Base-by-base conservation (phyloP, 2,888 invertebrate species). In the Trissoscelio sp. region DNA sequence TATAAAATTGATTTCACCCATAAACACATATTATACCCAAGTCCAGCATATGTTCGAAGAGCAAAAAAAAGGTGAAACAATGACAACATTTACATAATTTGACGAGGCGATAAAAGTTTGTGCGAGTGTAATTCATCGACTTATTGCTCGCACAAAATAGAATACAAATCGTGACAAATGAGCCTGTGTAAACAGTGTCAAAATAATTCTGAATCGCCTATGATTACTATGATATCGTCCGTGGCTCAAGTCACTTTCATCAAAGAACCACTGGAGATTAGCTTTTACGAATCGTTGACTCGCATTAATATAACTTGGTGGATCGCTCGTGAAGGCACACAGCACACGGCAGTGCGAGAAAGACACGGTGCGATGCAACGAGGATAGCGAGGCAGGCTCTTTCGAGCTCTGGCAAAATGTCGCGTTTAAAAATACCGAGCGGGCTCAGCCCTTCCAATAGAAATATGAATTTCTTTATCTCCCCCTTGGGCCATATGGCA, bases 381-480 rank as follows among this genome's bases (percentile, higher is more conserved):
- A 39, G 37, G 81, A 62, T 51, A 14, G 57, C 12, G n/a, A 48
- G 42, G 22, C 44, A 14, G 64, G 57, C 69, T 69, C 69, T 57
- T 60, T 62, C 66, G 73, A 70, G 72, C 72, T 83, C 81, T 83
- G 83, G 83, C 83, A 83, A 83, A 84, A 80, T 80, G 81, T 81
- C 81, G 81, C 55, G 83, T 85, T 85, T 86, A 86, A 87, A 87
- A 87, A 86, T 86, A 86, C 79, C 77, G 64, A 69, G 69, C 79
- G 83, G 82, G 73, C 79, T 78, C 75, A 84, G 87, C 86, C 87
- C 87, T 88, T 87, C 86, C 84, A 87, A 83, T 88, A 86, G 86
- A 88, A 88, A 88, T 88, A 88, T 88, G 88, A 88, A 88, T 88
- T 88, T 88, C 87, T 88, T 86, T 88, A 88, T 88, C 86, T 87